These are phyloP conservation scores for Aphelenchoides besseyi DNA, from an alignment of 1,140 invertebrate genomes.

Conservation along the genomic window DNA sequence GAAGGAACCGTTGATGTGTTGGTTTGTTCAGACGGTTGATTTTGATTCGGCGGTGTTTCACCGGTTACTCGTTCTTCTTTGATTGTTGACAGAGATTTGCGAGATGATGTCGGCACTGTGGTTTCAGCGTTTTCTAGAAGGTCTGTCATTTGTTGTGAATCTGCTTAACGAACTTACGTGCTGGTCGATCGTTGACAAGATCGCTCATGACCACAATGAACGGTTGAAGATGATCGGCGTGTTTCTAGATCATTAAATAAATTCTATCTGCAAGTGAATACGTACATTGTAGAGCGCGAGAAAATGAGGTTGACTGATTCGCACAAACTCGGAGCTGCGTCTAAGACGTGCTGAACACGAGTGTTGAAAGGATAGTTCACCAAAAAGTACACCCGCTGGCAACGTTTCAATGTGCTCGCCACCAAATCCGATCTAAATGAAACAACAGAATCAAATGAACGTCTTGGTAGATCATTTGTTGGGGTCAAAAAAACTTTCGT, in stretches of 20 bases:
- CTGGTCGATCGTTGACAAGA: constrained; percentile 43
- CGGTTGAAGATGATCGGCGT: constrained; percentile 56
- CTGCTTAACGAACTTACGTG: not conserved
- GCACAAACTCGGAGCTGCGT: constrained; percentile 50
- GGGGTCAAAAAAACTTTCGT: constrained; percentile 19
- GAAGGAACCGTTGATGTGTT: not conserved
- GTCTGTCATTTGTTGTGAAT: no score
- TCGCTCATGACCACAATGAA: constrained; percentile 59
- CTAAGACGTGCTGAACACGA: constrained; percentile 54
- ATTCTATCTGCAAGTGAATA: constrained; percentile 10
- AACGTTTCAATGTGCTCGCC: constrained; percentile 29
- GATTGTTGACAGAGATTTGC: constrained; percentile 14
- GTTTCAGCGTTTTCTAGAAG: no score
- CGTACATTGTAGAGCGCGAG: constrained; percentile 39
- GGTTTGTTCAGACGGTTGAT: not conserved
- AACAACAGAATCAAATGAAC: not conserved
- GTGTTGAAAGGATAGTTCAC: constrained; percentile 50
- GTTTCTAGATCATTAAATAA: constrained; percentile 49
- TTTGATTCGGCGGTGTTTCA: not conserved
- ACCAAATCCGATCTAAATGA: constrained; percentile 22
- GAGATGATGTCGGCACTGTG: no score
- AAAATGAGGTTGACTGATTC: constrained; percentile 55
- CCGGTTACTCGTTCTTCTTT: not conserved
- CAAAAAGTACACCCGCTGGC: constrained; percentile 49
- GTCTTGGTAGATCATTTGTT: not conserved